phyloP scores from a whole-genome alignment of 2,113 vertebrate genomes.

The rat (Rattus norvegicus) region DNA sequence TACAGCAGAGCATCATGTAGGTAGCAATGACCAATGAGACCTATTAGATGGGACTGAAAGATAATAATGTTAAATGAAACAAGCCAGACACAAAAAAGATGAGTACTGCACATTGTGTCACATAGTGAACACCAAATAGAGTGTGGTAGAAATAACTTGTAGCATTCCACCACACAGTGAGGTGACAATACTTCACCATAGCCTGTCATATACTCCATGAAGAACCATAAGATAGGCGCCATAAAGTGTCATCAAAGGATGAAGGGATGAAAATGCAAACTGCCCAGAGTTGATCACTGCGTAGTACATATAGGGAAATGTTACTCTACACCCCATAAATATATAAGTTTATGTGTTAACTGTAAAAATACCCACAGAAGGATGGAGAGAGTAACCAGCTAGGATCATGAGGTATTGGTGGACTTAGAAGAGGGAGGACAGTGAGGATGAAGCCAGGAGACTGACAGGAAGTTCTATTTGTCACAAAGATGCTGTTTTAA shows the following conservation, averaged over 20 bases:
- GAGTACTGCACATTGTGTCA: not conserved
- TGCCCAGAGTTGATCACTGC: not conserved
- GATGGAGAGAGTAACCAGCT: not conserved
- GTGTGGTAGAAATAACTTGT: not conserved
- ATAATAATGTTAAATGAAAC: not conserved
- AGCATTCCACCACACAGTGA: not conserved
- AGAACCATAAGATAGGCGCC: not conserved
- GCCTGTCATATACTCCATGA: too few species aligned
- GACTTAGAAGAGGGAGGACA: not conserved
- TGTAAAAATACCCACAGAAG: not conserved
- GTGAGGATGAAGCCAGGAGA: not conserved
- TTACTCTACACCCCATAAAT: not conserved
- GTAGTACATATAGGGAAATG: not conserved
- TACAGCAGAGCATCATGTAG: not conserved
- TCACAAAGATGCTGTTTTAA: not conserved
- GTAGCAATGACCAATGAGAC: not conserved
- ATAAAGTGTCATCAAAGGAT: not conserved
- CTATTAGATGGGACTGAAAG: not conserved
- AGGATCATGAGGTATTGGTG: not conserved
- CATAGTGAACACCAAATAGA: not conserved
- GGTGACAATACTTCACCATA: not conserved
- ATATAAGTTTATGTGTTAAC: not conserved
- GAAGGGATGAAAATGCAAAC: not conserved
- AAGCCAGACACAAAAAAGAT: not conserved
- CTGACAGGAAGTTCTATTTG: not conserved